Base-by-base conservation (phyloP, 2,797 vertebrate species). In the Sphenodon punctatus region DNA sequence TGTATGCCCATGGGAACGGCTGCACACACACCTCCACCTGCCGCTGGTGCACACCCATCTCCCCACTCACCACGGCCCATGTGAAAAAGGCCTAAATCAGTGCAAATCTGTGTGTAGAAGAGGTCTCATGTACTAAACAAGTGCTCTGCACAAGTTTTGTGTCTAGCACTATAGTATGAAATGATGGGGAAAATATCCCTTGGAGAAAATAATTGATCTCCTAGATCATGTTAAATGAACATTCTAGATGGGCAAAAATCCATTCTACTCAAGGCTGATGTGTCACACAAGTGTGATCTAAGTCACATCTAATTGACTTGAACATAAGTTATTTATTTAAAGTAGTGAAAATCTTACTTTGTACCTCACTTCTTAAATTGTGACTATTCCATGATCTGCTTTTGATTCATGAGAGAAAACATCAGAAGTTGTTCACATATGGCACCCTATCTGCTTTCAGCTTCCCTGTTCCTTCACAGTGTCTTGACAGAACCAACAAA, bases 351-450 rank as follows among this genome's bases (percentile, higher is more conserved):
- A 79, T 75, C 71, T 75, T 86, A 72, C 82, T 48, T 86, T 79
- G 30, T 69, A 79, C 39, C 8, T 11, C 63, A 8, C 42, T 10
- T 41, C 9, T 42, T 11, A 41, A 42, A 65, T 79, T 81, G 71
- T 69, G 67, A 74, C 71, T 76, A 67, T 89, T 87, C 85, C 3
- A 58, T 68, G 65, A 86, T 48, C 49, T 72, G 78, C 75, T 86
- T 83, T 78, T 70, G 79, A 86, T 70, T 87, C 91, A 89, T 84
- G 84, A 81, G 75, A 84, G 19, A 19, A 14, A 60, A 78, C 63
- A 74, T 88, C 63, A 74, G 88, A 89, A 89, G 66, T 13, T 66
- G 78, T 66, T 81, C 55, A 60, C 41, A 56, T n/a, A 77, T 22
- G 61, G 55, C 64, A 17, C 67, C 19, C 89, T 81, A 51, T 22